phyloP scores from a whole-genome alignment of 2,797 vertebrate genomes.

The Coreius guichenoti region DNA sequence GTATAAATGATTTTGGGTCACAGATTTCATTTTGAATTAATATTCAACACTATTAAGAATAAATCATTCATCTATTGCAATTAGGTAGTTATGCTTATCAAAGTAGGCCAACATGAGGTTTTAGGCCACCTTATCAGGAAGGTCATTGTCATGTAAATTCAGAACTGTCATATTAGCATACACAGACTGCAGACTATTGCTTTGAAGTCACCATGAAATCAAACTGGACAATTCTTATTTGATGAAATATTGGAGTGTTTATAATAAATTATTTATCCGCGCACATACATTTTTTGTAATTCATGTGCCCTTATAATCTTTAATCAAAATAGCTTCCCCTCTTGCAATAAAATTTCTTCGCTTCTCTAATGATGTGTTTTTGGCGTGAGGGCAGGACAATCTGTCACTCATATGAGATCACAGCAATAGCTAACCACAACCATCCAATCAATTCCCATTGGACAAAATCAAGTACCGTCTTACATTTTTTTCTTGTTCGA shows the following conservation, averaged over 20 bases:
- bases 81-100: conserved; percentile 15
- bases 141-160: conserved; percentile 6
- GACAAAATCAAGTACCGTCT: not conserved
- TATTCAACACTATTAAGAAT: conserved; percentile 6
- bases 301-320: not conserved
- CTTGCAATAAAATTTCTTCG: not conserved
- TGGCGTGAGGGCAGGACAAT: no score
- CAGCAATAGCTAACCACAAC: not conserved
- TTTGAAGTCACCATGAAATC: not conserved
- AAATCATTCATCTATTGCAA: conserved; percentile 2
- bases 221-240: not conserved
- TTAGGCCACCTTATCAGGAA: not conserved
- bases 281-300: not conserved
- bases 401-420: not conserved
- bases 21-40: not conserved
- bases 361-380: not conserved
- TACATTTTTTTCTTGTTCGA: not conserved
- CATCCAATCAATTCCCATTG: not conserved
- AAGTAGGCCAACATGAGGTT: not conserved
- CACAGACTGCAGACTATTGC: not conserved
- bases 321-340: not conserved
- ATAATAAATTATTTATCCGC: not conserved
- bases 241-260: not conserved
- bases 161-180: conserved; percentile 3
- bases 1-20: not conserved